Evolutionary conservation across 2,113 vertebrate genomes (phyloP).

Genomic region (Philantomba maxwellii): DNA sequence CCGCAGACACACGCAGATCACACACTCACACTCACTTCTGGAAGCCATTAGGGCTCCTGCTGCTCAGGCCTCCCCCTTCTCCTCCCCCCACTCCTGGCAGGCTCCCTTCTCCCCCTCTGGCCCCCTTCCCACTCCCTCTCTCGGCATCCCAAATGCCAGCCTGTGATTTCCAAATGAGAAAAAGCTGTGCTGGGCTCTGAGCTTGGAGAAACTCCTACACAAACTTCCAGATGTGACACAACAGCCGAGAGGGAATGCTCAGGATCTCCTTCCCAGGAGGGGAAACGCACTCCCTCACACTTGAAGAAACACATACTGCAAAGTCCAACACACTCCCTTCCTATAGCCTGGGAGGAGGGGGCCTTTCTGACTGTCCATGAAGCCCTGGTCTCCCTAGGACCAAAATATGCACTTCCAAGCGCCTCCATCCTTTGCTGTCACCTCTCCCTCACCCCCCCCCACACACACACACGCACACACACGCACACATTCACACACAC

Average conservation of each 20-base stretch:
- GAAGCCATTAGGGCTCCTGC: conserved; percentile 69
- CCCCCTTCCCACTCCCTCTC: conserved; percentile 50
- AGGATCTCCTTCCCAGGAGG: conserved; percentile 74
- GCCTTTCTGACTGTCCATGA: background rate
- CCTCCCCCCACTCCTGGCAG: conserved; percentile 75
- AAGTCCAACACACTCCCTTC: background rate
- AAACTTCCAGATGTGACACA: conserved; percentile 93
- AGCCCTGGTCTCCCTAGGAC: background rate
- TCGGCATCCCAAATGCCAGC: conserved; percentile 84
- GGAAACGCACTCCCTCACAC: conserved; percentile 38
- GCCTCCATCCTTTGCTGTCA: background rate
- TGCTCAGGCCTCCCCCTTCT: conserved; percentile 45
- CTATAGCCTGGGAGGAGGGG: background rate
- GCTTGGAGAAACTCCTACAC: conserved; percentile 90
- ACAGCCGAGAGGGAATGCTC: conserved; percentile 80
- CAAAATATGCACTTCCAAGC: background rate
- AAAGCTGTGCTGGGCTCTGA: conserved; percentile 87
- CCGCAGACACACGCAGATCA: conserved; percentile 32
- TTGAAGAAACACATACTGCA: conserved; percentile 33
- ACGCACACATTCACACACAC: background rate
- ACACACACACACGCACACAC: background rate
- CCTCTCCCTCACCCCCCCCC: background rate
- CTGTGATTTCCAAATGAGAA: conserved; percentile 91
- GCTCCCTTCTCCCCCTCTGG: conserved; percentile 63
- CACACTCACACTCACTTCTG: conserved; percentile 69